Evolutionary conservation across 2,113 vertebrate species (phyloP).

Genomic region (Gallinago media): DNA sequence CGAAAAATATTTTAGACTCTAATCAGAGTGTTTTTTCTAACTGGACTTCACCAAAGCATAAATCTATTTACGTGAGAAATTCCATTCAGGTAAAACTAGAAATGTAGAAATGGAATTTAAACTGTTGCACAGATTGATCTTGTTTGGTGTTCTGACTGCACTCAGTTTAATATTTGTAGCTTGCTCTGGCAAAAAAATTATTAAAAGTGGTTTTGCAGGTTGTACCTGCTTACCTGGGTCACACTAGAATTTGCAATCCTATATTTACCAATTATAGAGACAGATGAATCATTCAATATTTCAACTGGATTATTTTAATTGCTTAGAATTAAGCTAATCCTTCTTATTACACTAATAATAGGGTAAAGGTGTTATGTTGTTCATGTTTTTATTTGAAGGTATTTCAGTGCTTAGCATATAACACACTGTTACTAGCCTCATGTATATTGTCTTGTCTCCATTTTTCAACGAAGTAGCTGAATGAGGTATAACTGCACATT

Average conservation of each 20-base stretch:
- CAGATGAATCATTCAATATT: neutral
- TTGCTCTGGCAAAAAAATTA: neutral
- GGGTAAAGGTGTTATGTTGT: fast-evolving
- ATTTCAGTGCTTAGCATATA: neutral
- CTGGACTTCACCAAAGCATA: neutral
- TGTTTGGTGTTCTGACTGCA: neutral
- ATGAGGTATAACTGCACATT: neutral
- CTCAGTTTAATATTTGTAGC: neutral
- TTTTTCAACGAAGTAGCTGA: neutral
- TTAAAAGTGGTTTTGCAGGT: neutral
- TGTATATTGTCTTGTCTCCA: neutral
- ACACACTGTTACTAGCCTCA: neutral
- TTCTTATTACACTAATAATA: neutral
- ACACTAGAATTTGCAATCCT: neutral
- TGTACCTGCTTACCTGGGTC: neutral
- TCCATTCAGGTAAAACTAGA: neutral
- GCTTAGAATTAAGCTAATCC: neutral
- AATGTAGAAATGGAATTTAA: neutral
- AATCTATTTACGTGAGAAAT: neutral
- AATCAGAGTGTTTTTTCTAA: neutral
- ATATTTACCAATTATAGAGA: neutral
- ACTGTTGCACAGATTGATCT: neutral
- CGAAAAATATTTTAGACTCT: neutral
- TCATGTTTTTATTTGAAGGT: neutral
- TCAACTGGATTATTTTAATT: neutral